phyloP scores from a whole-genome alignment of 2,113 vertebrate species.

The Colaptes auratus region DNA sequence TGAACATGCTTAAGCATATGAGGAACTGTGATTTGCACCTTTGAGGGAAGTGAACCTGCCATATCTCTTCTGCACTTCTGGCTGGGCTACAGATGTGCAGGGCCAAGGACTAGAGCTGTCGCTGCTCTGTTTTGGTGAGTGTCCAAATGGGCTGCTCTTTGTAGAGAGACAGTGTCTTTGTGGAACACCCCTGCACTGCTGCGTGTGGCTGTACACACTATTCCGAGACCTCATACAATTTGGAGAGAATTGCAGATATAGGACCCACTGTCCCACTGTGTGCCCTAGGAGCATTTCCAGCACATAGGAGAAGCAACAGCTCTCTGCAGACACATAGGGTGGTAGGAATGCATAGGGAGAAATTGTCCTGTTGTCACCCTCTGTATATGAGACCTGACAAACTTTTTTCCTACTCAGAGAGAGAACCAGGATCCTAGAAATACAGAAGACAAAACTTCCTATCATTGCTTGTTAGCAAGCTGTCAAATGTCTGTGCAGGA shows the following conservation, averaged over 20 bases:
- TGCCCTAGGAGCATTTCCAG: accelerated
- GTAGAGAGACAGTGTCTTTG: background rate
- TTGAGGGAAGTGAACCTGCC: background rate
- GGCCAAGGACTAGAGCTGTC: background rate
- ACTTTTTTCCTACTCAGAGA: background rate
- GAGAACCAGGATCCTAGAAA: background rate
- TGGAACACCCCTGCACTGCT: background rate
- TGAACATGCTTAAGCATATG: background rate
- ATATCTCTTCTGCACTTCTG: background rate
- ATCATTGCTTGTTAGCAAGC: background rate
- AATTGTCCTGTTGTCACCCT: accelerated
- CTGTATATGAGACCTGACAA: background rate
- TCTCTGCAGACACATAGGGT: background rate
- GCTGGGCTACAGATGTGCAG: background rate
- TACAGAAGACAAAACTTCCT: background rate
- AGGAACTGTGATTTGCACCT: background rate
- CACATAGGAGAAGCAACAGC: background rate
- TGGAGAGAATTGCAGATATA: background rate
- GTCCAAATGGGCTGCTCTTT: background rate
- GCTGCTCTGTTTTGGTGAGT: background rate
- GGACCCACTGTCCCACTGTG: background rate
- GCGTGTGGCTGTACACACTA: background rate
- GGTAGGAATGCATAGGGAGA: too few species aligned
- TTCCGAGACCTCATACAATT: background rate
- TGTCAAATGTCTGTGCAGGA: background rate